Percentiles rank a stretch among this genome's conserved stretches.
Evolutionary conservation across 37 sponge, comb jelly and placozoan genomes (phyloP).

Genomic region (Tethya wilhelma): DNA sequence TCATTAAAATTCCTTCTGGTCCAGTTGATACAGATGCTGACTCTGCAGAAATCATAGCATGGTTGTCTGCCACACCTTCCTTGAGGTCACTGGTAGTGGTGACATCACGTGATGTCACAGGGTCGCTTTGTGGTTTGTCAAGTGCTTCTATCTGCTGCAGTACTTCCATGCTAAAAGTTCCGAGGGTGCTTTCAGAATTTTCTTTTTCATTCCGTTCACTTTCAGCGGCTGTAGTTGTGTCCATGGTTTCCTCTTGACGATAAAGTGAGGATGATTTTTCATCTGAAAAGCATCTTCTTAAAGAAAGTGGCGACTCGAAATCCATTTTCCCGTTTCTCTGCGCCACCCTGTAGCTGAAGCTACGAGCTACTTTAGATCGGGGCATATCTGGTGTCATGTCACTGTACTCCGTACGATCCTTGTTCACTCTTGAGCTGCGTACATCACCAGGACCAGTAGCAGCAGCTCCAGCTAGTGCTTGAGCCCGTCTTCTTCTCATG

Average conservation of each 20-base stretch:
- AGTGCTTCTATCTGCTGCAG: no score
- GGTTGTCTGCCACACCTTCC: neutral
- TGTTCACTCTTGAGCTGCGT: neutral
- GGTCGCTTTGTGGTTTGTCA: neutral
- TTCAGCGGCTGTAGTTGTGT: no score
- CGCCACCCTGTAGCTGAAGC: neutral
- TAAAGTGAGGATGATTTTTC: neutral
- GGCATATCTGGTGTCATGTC: neutral
- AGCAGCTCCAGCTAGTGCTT: neutral
- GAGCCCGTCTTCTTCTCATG: neutral
- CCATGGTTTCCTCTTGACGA: neutral
- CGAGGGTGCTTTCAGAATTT: no score
- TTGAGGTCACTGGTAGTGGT: neutral
- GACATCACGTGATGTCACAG: neutral
- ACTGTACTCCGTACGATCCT: neutral
- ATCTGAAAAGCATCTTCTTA: neutral
- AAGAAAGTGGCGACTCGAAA: neutral
- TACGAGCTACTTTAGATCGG: neutral
- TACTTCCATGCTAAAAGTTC: no score
- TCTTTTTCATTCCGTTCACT: neutral
- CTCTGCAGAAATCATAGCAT: neutral
- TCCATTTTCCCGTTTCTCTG: neutral
- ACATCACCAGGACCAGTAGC: neutral
- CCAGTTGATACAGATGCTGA: neutral
- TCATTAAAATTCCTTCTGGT: conserved; percentile 1